Evolutionary conservation across 2,113 vertebrate species (phyloP), one percentile per base, ranked within the genome.

Genomic region (Paradoxurus hermaphroditus): DNA sequence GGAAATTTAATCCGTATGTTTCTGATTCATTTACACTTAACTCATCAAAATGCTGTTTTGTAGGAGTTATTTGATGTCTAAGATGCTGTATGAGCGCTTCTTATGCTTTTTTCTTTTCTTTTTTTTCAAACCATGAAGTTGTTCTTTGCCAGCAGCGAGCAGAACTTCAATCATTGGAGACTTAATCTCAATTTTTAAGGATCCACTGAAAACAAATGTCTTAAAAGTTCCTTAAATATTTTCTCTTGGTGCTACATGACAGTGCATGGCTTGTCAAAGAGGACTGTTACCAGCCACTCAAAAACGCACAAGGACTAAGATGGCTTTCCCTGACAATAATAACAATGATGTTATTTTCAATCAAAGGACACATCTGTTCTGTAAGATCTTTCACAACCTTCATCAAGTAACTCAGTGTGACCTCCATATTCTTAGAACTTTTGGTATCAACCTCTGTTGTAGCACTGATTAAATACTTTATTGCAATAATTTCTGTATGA

Each of bases 1-100:
- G 94, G 90, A 96, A 98, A 98, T 97, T 95, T 97, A 97, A 97
- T 97, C 92, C 81, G 3, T 95, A 97, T 98, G 97, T 97, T 97
- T 96, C 96, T 97, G 92, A 98, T 98, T 97, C 97, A 98, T 98
- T 98, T 97, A 97, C 95, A 97, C 97, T 97, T 96, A 96, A 98
- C 90, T 98, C 97, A 97, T 95, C 97, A 98, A 97, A 98, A 96
- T 95, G 51, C 95, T 97, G 70, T 96, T 97, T 97, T 96, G 62
- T 95, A 95, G 95, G 91, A 97, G 77, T 97, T 88, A 94, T 97
- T 98, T 97, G 97, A 97, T 97, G 97, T 97, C 85, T 96, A 41
- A 95, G 85, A 97, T 94, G 94, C 59, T 0, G 34, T 84, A 77
- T 92, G 92, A 97, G 84, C 7, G 36, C 81, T 97, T 96, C 68